Evolutionary conservation across 2,797 vertebrate genomes (phyloP).

Genomic region (Babyrousa celebensis): DNA sequence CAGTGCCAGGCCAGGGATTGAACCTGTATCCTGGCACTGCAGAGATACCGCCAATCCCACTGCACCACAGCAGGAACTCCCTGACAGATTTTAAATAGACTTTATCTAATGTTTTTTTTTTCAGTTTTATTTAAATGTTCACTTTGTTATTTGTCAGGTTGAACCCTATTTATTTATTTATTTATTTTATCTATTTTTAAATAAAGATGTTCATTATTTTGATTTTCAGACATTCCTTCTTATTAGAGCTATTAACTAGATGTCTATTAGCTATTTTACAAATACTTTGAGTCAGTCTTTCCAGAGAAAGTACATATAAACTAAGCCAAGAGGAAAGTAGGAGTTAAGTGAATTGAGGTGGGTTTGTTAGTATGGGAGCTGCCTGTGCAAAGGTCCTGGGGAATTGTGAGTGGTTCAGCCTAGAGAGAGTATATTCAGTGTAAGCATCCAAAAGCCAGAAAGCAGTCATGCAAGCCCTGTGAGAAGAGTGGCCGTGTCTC

Average conservation of each 20-base stretch:
- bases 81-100: neutral
- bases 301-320: neutral
- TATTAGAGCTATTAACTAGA: neutral
- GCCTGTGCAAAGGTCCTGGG: too few species aligned
- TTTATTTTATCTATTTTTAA: neutral
- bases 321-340: neutral
- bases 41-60: too few species aligned
- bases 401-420: rapidly evolving
- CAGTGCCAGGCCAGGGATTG: too few species aligned
- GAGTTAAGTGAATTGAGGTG: neutral
- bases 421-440: neutral
- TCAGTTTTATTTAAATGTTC: neutral
- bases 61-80: too few species aligned
- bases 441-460: too few species aligned
- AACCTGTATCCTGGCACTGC: too few species aligned
- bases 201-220: neutral
- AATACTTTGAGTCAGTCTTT: neutral
- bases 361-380: too few species aligned
- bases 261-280: neutral
- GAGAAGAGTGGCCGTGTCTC: neutral
- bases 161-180: neutral
- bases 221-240: neutral
- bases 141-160: neutral
- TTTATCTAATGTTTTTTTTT: neutral
- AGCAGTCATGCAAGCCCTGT: rapidly evolving